A percentile compares a stretch with the other conserved stretches of the same genome.
Conservation (phyloP, 2,888 invertebrate species). For the Platycheirus rosarum region DNA sequence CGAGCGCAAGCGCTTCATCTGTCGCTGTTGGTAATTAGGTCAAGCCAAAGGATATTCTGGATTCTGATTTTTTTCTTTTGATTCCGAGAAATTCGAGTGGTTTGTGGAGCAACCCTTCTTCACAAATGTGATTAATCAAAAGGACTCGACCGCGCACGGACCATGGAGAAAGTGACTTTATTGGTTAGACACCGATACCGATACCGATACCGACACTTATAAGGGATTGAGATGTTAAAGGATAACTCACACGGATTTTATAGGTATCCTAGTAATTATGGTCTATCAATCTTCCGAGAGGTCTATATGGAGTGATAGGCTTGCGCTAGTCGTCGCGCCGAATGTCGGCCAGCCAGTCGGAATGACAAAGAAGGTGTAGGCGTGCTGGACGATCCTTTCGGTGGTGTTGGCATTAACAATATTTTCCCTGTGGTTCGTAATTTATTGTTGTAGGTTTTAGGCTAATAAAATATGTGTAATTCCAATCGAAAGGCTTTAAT, state of each 20-base stretch:
- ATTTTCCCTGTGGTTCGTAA: conserved; percentile 46
- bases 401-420: conserved; percentile 48
- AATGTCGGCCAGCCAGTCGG: conserved; percentile 35
- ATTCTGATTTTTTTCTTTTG: background rate
- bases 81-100: conserved; percentile 39
- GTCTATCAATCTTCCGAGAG: conserved; percentile 69
- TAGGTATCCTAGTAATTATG: conserved; percentile 61
- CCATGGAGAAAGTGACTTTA: conserved; percentile 26
- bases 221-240: conserved; percentile 59
- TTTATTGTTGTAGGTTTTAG: conserved; percentile 47
- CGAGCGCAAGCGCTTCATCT: conserved; percentile 7
- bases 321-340: conserved; percentile 53
- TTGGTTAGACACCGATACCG: conserved; percentile 8
- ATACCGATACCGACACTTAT: conserved; percentile 2
- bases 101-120: conserved; percentile 69
- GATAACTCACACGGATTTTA: conserved; percentile 35
- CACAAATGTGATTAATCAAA: conserved; percentile 67
- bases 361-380: conserved; percentile 60
- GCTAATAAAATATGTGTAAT: conserved; percentile 15
- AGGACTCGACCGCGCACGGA: background rate
- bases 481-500: conserved; percentile 7
- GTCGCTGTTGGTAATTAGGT: conserved; percentile 53
- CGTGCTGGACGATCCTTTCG: conserved; percentile 53
- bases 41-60: conserved; percentile 29
- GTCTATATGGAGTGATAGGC: conserved; percentile 60